Evolutionary conservation across 2,113 vertebrate species (phyloP), one percentile per base, ranked within the genome.

Genomic region (Cochlearius cochlearius): DNA sequence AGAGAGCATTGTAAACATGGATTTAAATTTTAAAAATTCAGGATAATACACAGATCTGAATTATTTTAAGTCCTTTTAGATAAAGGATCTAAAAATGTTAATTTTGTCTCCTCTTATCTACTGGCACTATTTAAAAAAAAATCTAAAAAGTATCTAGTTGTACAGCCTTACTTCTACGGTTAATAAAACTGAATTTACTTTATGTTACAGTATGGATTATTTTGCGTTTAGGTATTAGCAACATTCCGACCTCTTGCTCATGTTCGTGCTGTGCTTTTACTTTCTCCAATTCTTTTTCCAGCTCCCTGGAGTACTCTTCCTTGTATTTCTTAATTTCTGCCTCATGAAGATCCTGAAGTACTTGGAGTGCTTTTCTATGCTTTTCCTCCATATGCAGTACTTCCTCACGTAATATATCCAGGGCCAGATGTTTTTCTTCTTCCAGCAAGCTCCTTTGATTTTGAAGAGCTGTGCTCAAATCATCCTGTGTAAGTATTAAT

Each of bases 301-400:
- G 13, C 39, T 96, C 81, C 39, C 29, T 88, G 47, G 85, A 91
- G 10, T 96, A 94, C 32, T 97, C 87, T 41, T 98, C 93, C 69
- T 97, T 94, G 17, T 83, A 96, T 60, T 98, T 98, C 56, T 97
- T 94, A 38, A 98, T 96, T 88, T 99, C 98, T 43, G 90, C 55
- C 9, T 84, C 30, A 43, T 94, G 98, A 41, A 98, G 69, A 3
- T 97, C 90, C 3, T 97, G 94, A 52, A 98, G 96, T 59, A 98
- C 98, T 80, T 98, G 94, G 14, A 99, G 94, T 60, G 98, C 96
- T n/a, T 84, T 67, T 39, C 96, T 94, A 72, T 99, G 98, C 67
- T 98, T 98, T 32, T 97, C 95, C 81, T 99, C 98, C 58, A 99
- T 94, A 22, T 93, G 92, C 53, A 99, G 59, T 38, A 98, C 98